Conservation (phyloP, 2,797 vertebrate species). For the Acrossocheilus wenchowensis region DNA sequence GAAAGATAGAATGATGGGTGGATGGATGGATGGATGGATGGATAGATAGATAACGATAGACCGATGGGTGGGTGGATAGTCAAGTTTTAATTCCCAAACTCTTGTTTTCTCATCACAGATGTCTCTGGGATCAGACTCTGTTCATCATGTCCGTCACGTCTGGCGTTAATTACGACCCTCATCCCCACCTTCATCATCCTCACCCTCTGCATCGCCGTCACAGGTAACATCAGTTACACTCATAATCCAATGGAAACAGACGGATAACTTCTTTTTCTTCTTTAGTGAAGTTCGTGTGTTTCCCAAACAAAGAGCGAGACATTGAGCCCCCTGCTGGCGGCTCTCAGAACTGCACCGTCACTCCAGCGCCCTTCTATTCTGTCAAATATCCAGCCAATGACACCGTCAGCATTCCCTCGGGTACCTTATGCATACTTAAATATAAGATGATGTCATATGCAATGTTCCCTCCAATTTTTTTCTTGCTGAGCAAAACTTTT, state of each 20-base stretch:
- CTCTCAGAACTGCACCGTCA: slow-evolving; percentile 67
- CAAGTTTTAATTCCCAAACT: neutral
- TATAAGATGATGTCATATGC: too few relatives aligned
- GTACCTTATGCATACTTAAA: slow-evolving; percentile 46
- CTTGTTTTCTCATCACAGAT: slow-evolving; percentile 32
- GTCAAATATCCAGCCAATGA: slow-evolving; percentile 66
- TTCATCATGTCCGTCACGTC: slow-evolving; percentile 18
- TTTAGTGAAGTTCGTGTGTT: slow-evolving; percentile 72
- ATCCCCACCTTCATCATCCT: slow-evolving; percentile 61
- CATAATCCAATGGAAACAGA: neutral
- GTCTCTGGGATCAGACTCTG: slow-evolving; percentile 4
- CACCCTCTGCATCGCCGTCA: slow-evolving; percentile 64
- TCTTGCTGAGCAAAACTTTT: too few relatives aligned
- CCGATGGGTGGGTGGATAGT: neutral
- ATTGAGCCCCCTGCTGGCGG: slow-evolving; percentile 59
- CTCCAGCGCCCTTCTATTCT: slow-evolving; percentile 54
- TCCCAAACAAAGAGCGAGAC: slow-evolving; percentile 59
- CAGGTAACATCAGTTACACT: slow-evolving; percentile 55
- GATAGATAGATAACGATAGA: neutral
- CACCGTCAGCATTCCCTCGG: slow-evolving; percentile 65
- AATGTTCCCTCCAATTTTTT: too few relatives aligned
- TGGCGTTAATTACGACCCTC: slow-evolving; percentile 59
- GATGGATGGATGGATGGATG: accelerated
- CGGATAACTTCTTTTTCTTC: neutral
- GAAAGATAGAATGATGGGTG: too few relatives aligned